Base-by-base conservation (phyloP, 2,113 vertebrate genomes). In the Phycodurus eques region DNA sequence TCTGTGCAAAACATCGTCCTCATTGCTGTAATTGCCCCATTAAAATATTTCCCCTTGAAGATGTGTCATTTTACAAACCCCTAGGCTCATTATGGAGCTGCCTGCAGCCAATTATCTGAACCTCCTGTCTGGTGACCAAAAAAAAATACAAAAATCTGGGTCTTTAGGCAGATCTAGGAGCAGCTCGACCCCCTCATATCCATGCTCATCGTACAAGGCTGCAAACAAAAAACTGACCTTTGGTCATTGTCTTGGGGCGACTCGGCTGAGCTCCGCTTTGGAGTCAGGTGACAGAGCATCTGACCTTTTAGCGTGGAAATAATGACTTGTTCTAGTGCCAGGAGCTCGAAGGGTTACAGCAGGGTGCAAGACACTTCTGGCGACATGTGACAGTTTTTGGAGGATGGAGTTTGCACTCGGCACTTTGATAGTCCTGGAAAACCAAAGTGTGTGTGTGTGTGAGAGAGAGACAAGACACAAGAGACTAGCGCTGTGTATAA, bases 241-340 rank as follows among this genome's bases (percentile, higher is more conserved):
- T 89, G 87, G 87, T 82, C 87, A 81, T 69, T 80, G 86, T 89
- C 86, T 90, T 51, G 33, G 68, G 85, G 85, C 74, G 62, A 76
- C 86, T 88, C 79, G 84, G 75, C 81, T 84, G 80, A 78, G 85
- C 83, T 82, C 80, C 70, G 79, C 86, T 87, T 82, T 83, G 74
- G 83, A 84, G 85, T 90, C 81, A 85, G 84, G 86, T 87, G 88
- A 89, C 88, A 88, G 84, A 84, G 81, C 80, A 66, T 80, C 80
- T 92, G 90, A 92, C 90, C 90, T 92, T 92, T 92, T 92, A 92
- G 73, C 83, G 75, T 80, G 87, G 86, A 91, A 87, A 90, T 90
- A 91, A 91, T 90, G 88, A 91, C 89, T 89, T 89, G 89, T 90
- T 88, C 86, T 75, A 71, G 79, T 88, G 88, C 87, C 88, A 86